Base-by-base conservation (phyloP, 2,113 vertebrate species). In the Cisticola juncidis region DNA sequence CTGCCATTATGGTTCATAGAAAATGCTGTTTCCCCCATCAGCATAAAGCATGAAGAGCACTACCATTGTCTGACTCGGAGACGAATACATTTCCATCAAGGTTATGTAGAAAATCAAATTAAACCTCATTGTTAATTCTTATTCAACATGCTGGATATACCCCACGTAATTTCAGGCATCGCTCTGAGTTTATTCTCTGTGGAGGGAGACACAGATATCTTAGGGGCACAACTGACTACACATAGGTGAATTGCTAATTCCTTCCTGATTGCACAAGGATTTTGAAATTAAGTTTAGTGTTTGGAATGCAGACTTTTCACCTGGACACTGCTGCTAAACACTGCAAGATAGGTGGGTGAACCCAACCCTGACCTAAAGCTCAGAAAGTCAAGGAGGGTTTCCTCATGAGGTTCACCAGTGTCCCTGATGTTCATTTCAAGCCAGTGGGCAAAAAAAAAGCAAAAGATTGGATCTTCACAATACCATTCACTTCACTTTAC, bases 11-110 rank as follows among this genome's bases (percentile, higher is more conserved):
- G 9, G 73, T 80, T 90, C 71, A 82, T 8, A 82, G 74, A 94
- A 77, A 92, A 82, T 90, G 58, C 83, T 89, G 66, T 91, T 96
- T 88, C 60, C 42, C 36, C 81, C 74, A 90, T 86, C 76, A 94
- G 36, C 79, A 57, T 35, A 91, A 92, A 78, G 50, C 53, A 77
- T 38, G 66, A 91, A 88, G 70, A 95, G 50, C 35, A 54, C 22
- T 64, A 81, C 40, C 45, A 40, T 25, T 92, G 64, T 86, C 82
- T 96, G 81, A 44, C 72, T 84, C 64, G 68, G 81, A 73, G 44
- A 64, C 56, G 36, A 70, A 89, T 45, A 61, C 4, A 48, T 82
- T 86, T 77, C 35, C 44, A 93, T 84, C 58, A 45, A 77, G 60
- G 13, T 90, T 94, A 81, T 53, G 79, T 48, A 62, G 80, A 86